Percentiles rank a stretch among this genome's conserved stretches.
These are phyloP conservation scores for Harpalus rubripes DNA, from an alignment of 2,888 invertebrate species.

Conservation along the genomic window DNA sequence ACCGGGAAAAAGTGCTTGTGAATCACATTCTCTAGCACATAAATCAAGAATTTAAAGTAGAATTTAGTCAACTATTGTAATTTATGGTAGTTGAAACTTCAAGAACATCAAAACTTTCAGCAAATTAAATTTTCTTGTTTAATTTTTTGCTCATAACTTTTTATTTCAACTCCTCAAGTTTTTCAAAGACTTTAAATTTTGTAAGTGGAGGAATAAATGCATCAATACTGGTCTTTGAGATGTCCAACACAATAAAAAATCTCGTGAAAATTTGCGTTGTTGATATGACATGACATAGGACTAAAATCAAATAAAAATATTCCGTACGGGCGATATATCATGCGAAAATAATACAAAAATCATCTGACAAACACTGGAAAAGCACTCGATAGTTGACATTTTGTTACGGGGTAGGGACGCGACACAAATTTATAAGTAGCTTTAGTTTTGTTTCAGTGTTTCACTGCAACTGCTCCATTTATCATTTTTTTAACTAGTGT, in stretches of 20 bases:
- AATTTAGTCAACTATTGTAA: slow-evolving; percentile 38
- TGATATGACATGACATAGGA: slow-evolving; percentile 10
- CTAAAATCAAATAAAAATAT: slow-evolving; percentile 26
- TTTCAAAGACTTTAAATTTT: slow-evolving; percentile 28
- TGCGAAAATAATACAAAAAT: slow-evolving; percentile 25
- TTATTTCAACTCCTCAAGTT: slow-evolving; percentile 31
- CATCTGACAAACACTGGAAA: slow-evolving; percentile 11
- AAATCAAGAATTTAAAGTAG: slow-evolving; percentile 35
- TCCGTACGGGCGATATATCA: background rate
- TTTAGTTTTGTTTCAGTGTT: background rate
- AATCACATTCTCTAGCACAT: slow-evolving; percentile 11
- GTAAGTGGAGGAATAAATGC: slow-evolving; percentile 24
- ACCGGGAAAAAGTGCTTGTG: slow-evolving; percentile 11
- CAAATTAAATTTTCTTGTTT: slow-evolving; percentile 40
- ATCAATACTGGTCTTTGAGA: background rate
- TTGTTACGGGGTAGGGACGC: background rate
- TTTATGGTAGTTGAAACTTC: slow-evolving; percentile 32
- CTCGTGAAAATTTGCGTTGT: background rate
- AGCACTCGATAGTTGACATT: slow-evolving; percentile 24
- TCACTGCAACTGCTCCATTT: background rate
- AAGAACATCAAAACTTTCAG: slow-evolving; percentile 31
- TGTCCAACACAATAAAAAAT: slow-evolving; percentile 3
- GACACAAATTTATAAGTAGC: background rate
- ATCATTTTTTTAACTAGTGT: background rate
- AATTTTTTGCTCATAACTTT: slow-evolving; percentile 34